A percentile compares a stretch with the other conserved stretches of the same genome.
Evolutionary conservation across 2,888 invertebrate genomes (phyloP).

Genomic region (Atrina japonica): DNA sequence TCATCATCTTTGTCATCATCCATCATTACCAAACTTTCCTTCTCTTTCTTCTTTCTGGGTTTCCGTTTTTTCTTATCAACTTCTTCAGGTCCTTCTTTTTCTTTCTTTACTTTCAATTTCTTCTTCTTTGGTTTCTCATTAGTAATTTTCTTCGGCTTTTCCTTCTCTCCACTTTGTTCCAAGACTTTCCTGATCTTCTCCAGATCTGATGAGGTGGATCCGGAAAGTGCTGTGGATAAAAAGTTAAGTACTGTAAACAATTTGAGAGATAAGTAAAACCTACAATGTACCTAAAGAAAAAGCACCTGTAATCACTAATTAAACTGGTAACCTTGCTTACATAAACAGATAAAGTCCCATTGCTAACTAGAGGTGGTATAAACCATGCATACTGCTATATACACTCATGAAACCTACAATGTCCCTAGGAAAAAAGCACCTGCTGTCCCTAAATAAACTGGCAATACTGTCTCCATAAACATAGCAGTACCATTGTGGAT

Average conservation of each 20-base stretch:
- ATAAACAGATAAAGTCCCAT: too few relatives aligned
- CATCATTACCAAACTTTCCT: conserved; percentile 52
- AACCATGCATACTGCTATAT: too few relatives aligned
- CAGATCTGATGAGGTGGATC: conserved; percentile 32
- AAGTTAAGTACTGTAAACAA: not conserved
- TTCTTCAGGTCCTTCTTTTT: conserved; percentile 37
- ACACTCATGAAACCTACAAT: too few relatives aligned
- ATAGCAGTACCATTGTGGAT: too few relatives aligned
- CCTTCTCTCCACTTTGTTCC: conserved; percentile 29
- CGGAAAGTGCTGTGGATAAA: conserved; percentile 16
- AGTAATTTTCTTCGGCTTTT: conserved; percentile 19
- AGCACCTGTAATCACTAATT: too few relatives aligned
- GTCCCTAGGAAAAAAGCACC: too few relatives aligned
- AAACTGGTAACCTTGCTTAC: too few relatives aligned
- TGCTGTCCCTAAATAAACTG: too few relatives aligned
- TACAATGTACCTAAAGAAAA: too few relatives aligned
- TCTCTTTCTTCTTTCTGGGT: conserved; percentile 62
- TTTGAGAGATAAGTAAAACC: too few relatives aligned
- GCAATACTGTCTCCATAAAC: too few relatives aligned
- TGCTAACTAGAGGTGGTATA: too few relatives aligned
- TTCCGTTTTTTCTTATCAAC: conserved; percentile 49
- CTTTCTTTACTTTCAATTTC: conserved; percentile 56
- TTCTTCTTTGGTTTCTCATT: conserved; percentile 62
- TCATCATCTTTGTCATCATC: conserved; percentile 66
- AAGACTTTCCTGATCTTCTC: conserved; percentile 30